A percentile compares a stretch with the other conserved stretches of the same genome.
Evolutionary conservation across 1,140 invertebrate species (phyloP).

Genomic region (Phenacoccus solenopsis): DNA sequence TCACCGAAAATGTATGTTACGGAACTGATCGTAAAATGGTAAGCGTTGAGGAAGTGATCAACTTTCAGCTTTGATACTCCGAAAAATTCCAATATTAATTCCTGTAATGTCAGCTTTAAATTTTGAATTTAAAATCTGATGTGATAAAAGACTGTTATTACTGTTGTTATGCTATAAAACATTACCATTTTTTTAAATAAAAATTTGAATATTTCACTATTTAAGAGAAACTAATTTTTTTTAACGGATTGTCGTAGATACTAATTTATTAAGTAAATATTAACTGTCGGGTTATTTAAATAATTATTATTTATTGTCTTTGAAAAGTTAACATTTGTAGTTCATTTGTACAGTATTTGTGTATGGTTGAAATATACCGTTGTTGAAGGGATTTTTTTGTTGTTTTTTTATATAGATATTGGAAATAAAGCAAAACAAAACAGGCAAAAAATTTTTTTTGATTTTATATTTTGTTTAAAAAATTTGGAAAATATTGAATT

Average conservation of each 20-base stretch:
- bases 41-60: not conserved
- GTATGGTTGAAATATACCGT: constrained; percentile 14
- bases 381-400: not conserved
- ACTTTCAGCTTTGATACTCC: not conserved
- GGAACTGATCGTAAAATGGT: not conserved
- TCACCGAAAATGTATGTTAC: not conserved
- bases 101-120: not conserved
- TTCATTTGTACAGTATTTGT: constrained; percentile 10
- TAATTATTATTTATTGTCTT: not conserved
- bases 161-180: not conserved
- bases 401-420: not conserved
- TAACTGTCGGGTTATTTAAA: not conserved
- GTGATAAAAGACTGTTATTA: constrained; percentile 18
- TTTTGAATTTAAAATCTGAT: not conserved
- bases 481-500: too few relatives aligned
- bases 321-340: not conserved
- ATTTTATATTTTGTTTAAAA: too few relatives aligned
- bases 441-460: too few relatives aligned
- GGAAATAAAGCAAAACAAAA: too few relatives aligned
- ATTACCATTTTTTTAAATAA: constrained; percentile 11
- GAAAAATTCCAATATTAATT: not conserved
- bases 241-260: not conserved
- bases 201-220: not conserved
- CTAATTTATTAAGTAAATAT: not conserved
- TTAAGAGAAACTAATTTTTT: not conserved